Base-by-base conservation (phyloP, 1,140 invertebrate genomes). In the Lasaia peninsularis region DNA sequence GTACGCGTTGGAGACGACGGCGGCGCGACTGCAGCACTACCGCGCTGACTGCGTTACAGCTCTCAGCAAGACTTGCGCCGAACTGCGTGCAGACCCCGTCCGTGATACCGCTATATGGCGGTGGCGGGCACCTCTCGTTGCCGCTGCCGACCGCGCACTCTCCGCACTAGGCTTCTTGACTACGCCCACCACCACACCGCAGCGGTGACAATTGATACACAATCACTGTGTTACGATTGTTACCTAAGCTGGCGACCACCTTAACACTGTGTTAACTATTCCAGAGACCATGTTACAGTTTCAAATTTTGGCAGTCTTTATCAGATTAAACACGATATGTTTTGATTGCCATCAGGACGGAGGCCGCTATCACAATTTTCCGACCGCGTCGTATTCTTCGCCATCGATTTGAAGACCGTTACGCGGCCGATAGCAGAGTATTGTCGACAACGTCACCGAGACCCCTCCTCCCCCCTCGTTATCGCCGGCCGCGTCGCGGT, bases 21-120 rank as follows among this genome's bases (percentile, higher is more conserved):
- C 96, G 63, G 97, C 97, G 6, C 95, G 98, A 63, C 88, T 98
- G 67, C 96, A 98, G 78, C 97, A 99, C 80, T 99, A 98, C 86
- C 92, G 97, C 24, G 95, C 95, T 9, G 96, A 97, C 73, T 98
- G 97, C 85, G 96, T 98, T 9, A 96, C 94, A 58, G 96, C 96
- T 10, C 82, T 98, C 63, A 96, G 96, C 85, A 97, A 97, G 82
- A 90, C 92, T 24, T 98, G 97, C 87, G 92, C 93, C 12, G 94
- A 97, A 69, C 97, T 94, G 77, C 91, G 95, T 18, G 93, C 95
- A 71, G 93, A 95, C 63, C 95, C 95, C 18, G 92, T 96, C 12
- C 91, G 95, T 71, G 97, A 98, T 75, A 95, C 94, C 1, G 95
- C 94, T 24, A 95, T 98, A 55, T 98, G 96, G 96, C 93, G 94